Evolutionary conservation across 2,797 vertebrate species (phyloP).

Genomic region (Smutsia gigantea): DNA sequence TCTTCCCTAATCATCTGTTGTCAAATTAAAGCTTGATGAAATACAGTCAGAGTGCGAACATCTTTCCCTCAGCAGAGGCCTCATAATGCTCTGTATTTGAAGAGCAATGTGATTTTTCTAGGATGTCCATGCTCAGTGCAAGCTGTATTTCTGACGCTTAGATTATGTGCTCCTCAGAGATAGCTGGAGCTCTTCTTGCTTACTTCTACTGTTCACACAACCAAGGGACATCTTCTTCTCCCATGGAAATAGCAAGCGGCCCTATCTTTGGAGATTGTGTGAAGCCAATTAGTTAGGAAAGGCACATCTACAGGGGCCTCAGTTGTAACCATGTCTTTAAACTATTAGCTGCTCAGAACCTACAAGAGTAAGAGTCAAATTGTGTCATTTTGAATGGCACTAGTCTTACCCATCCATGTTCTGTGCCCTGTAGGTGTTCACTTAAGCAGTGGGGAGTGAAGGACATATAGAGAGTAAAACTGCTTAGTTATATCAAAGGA

Average conservation of each 20-base stretch:
- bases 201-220: neutral
- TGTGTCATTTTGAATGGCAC: neutral
- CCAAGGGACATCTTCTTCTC: neutral
- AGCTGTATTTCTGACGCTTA: neutral
- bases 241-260: neutral
- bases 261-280: neutral
- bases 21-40: neutral
- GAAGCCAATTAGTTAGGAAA: neutral
- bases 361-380: neutral
- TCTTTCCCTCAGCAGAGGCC: neutral
- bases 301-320: neutral
- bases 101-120: neutral
- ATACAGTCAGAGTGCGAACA: neutral
- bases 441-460: neutral
- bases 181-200: neutral
- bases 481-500: neutral
- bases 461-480: neutral
- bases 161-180: neutral
- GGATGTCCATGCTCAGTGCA: neutral
- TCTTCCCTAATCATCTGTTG: neutral
- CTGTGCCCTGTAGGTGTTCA: neutral
- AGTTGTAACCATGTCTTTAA: neutral
- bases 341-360: neutral
- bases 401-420: neutral
- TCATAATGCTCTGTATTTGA: neutral